Evolutionary conservation across 2,888 invertebrate genomes (phyloP), one percentile per base, ranked within the genome.

Genomic region (Drosophila quinaria): DNA sequence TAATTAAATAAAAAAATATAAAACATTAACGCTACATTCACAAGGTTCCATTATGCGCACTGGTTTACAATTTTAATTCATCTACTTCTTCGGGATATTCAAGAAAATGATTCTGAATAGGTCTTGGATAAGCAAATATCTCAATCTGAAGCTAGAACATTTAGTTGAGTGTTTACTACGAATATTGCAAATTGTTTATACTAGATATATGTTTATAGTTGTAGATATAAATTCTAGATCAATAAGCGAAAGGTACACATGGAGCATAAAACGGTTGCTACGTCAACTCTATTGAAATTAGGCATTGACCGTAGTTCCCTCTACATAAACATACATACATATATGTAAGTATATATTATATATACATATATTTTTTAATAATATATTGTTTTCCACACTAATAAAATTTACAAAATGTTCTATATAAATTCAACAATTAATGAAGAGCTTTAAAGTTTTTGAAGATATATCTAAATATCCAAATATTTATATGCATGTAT

Each of bases 171-270:
- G 47, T 72, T 64, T 58, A 62, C 74, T 75, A 78, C 71, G 72
- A 72, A 56, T 81, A 83, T 78, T 81, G 87, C 81, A 64, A 72
- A 70, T 60, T 52, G 58, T 29, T 29, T 29, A 29, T 70, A 55
- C 33, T 73, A 56, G 63, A 63, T 65, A 59, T 64, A 70, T 52
- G 50, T 58, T 52, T 64, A 66, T 67, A 61, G 35, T 54, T 78
- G 72, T 79, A 52, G 72, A 70, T 69, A 78, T 52, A 69, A 81
- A 78, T 71, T 74, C 78, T 78, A 87, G 72, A 78, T 87, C 72
- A 81, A 81, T 87, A 88, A 81, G 87, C 84, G 83, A 87, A 90
- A 89, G 89, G 89, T 89, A 90, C 89, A 89, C 85, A 89, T 89
- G 90, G 90, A 89, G 90, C 87, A 88, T 89, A 84, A 80, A 88